Evolutionary conservation across 2,113 vertebrate genomes (phyloP).

Genomic region (Hucho hucho): DNA sequence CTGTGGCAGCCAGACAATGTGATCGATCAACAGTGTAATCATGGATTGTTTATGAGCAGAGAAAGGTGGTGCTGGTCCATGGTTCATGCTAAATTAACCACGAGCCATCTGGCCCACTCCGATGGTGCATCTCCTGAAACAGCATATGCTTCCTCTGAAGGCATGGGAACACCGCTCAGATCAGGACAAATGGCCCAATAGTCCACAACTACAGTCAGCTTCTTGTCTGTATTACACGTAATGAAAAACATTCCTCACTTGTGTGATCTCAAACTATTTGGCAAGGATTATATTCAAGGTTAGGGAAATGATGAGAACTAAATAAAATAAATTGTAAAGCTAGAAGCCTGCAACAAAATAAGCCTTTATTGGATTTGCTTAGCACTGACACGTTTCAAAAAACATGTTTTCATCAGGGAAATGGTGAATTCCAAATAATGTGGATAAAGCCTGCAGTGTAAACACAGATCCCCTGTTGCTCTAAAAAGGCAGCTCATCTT

Average conservation of each 20-base stretch:
- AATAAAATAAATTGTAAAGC: too few species aligned
- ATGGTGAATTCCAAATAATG: too few species aligned
- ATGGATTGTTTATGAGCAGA: conserved; percentile 38
- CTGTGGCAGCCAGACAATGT: conserved; percentile 6
- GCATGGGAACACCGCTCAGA: neutral
- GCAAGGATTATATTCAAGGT: too few species aligned
- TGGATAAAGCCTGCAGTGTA: too few species aligned
- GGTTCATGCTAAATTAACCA: conserved; percentile 61
- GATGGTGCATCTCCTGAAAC: conserved; percentile 31
- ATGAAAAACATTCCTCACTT: conserved; percentile 11
- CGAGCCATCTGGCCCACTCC: conserved; percentile 54
- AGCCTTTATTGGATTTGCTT: too few species aligned
- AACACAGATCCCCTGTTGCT: too few species aligned
- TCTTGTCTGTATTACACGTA: conserved; percentile 3
- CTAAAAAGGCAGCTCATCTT: too few species aligned
- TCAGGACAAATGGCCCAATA: conserved; percentile 9
- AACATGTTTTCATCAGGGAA: too few species aligned
- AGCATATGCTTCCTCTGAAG: conserved; percentile 36
- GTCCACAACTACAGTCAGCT: conserved; percentile 1
- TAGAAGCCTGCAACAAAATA: too few species aligned
- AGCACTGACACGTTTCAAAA: too few species aligned
- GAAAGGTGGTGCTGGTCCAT: conserved; percentile 38
- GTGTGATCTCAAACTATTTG: too few species aligned
- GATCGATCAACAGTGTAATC: conserved; percentile 41
- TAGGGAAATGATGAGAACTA: too few species aligned